A percentile compares a stretch with the other conserved stretches of the same genome.
Conservation (phyloP, 2,888 invertebrate genomes). For the Hemistola chrysoprasaria region DNA sequence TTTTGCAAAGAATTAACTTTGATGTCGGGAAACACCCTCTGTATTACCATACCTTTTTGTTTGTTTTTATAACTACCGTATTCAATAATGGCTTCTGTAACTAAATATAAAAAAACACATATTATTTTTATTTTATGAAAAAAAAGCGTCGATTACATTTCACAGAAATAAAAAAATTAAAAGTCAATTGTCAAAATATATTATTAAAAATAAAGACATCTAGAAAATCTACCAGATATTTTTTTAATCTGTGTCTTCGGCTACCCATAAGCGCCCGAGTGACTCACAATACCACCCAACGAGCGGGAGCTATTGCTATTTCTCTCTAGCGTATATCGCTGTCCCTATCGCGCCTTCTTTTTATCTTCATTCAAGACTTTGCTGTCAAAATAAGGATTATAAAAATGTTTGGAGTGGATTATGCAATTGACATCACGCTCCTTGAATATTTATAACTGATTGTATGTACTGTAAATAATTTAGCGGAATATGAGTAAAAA, state of each 20-base stretch:
- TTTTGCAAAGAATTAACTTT: no score
- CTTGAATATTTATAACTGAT: neutral
- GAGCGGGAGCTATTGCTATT: conserved; percentile 38
- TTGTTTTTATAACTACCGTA: no score
- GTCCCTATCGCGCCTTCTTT: conserved; percentile 49
- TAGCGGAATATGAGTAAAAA: no score
- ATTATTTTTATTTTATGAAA: neutral
- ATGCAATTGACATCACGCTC: conserved; percentile 41
- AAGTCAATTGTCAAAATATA: no score
- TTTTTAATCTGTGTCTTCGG: conserved; percentile 25
- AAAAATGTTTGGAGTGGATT: conserved; percentile 67
- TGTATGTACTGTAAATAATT: neutral
- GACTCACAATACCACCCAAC: conserved; percentile 77
- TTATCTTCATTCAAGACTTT: conserved; percentile 74
- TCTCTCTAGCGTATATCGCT: conserved; percentile 42
- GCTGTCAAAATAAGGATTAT: conserved; percentile 82
- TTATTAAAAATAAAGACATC: neutral
- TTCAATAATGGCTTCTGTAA: conserved; percentile 1
- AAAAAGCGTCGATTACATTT: no score
- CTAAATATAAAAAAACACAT: conserved; percentile 24
- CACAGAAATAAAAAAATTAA: no score
- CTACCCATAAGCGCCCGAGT: conserved; percentile 35
- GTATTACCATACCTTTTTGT: no score
- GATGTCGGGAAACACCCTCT: no score
- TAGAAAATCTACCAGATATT: conserved; percentile 16